Conservation (phyloP, 2,113 vertebrate genomes). For the Lycocorax pyrrhopterus region DNA sequence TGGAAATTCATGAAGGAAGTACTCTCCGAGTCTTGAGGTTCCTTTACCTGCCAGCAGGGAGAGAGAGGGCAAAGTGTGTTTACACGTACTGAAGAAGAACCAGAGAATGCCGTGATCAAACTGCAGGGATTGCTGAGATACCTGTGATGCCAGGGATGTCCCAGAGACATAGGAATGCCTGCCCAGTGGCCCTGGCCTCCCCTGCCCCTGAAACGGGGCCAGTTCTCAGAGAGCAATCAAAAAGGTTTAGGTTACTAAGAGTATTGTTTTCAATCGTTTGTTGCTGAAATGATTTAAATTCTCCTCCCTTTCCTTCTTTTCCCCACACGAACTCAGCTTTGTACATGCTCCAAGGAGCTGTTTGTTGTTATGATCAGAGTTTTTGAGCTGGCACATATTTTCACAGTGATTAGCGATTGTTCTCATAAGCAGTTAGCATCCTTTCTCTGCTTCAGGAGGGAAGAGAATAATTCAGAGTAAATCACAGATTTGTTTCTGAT, state of each 20-base stretch:
- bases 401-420: constrained; percentile 40
- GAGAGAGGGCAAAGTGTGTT: not conserved
- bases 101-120: not conserved
- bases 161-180: not conserved
- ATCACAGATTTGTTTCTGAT: constrained; percentile 28
- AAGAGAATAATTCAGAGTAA: constrained; percentile 38
- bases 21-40: not conserved
- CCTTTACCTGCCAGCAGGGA: not conserved
- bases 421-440: constrained; percentile 5
- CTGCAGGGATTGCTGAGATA: not conserved
- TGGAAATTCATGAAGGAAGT: not conserved
- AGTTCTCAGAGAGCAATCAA: not conserved
- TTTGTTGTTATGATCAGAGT: not conserved
- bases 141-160: not conserved
- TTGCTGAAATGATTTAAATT: constrained; percentile 35
- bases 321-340: not conserved
- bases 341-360: not conserved
- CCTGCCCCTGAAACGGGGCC: not conserved
- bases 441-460: constrained; percentile 11
- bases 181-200: not conserved
- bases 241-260: not conserved
- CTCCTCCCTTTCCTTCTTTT: constrained; percentile 53
- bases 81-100: not conserved
- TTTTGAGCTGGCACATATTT: constrained; percentile 1
- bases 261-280: constrained; percentile 19